Conservation (phyloP, 1,140 invertebrate genomes). For the Eueides isabella region DNA sequence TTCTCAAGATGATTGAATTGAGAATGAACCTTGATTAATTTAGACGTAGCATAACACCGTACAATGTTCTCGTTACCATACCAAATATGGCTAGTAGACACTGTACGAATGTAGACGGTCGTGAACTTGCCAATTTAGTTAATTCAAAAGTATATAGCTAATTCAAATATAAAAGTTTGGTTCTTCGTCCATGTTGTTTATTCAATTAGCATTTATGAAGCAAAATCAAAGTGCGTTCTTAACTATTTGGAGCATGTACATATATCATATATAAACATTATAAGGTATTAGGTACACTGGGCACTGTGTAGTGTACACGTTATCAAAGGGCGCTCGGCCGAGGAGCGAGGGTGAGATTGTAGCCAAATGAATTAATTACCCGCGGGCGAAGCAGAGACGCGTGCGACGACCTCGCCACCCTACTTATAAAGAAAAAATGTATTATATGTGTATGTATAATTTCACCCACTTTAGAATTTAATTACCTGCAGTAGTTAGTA, state of each 20-base stretch:
- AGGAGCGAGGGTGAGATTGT: not conserved
- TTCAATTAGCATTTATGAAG: too few relatives aligned
- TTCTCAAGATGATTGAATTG: not conserved
- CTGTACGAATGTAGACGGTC: too few relatives aligned
- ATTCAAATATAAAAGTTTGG: too few relatives aligned
- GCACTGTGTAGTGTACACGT: not conserved
- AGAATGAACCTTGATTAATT: not conserved
- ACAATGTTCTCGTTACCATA: too few relatives aligned
- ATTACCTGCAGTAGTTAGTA: not conserved
- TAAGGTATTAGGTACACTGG: too few relatives aligned
- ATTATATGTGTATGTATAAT: not conserved
- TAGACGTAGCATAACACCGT: not conserved
- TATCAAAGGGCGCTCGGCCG: not conserved
- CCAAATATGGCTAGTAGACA: too few relatives aligned
- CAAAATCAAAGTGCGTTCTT: not conserved
- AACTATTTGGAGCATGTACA: not conserved
- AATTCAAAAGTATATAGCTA: too few relatives aligned
- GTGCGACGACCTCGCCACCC: constrained; percentile 22
- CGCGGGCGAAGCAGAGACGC: constrained; percentile 19
- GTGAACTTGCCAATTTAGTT: too few relatives aligned
- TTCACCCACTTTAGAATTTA: not conserved
- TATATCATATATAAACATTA: not conserved
- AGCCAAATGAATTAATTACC: constrained; percentile 19
- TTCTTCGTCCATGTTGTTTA: too few relatives aligned
- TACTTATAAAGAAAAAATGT: constrained; percentile 23